These are phyloP conservation scores for Scytalopus superciliaris DNA, from an alignment of 2,113 vertebrate genomes.

Conservation along the genomic window DNA sequence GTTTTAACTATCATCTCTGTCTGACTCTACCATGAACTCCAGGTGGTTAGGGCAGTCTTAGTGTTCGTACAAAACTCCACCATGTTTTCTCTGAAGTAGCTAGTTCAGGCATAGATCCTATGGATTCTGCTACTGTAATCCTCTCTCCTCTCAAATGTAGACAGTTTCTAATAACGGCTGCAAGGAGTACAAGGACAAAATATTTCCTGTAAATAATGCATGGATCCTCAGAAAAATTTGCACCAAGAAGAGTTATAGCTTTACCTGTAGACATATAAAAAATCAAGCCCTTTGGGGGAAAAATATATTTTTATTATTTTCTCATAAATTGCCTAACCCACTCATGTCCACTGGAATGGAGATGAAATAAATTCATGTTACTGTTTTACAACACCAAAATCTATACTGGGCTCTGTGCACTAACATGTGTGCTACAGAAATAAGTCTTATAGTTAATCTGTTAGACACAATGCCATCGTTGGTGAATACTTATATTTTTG, in stretches of 20 bases:
- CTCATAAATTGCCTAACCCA: background rate
- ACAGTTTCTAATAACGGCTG: background rate
- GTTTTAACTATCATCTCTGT: background rate
- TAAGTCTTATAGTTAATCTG: background rate
- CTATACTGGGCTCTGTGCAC: background rate
- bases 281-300: background rate
- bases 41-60: background rate
- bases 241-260: background rate
- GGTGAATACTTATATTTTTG: background rate
- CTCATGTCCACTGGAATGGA: background rate
- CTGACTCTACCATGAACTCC: background rate
- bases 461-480: background rate
- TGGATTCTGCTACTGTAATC: background rate
- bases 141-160: background rate
- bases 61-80: background rate
- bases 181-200: background rate
- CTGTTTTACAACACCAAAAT: background rate
- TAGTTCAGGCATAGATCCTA: background rate
- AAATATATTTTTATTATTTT: background rate
- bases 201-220: constrained; percentile 8
- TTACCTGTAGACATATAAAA: background rate
- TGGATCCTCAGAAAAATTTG: background rate
- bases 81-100: background rate
- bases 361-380: background rate
- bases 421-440: background rate